Evolutionary conservation across 2,113 vertebrate species (phyloP), one percentile per base, ranked within the genome.

Genomic region (Morone saxatilis): DNA sequence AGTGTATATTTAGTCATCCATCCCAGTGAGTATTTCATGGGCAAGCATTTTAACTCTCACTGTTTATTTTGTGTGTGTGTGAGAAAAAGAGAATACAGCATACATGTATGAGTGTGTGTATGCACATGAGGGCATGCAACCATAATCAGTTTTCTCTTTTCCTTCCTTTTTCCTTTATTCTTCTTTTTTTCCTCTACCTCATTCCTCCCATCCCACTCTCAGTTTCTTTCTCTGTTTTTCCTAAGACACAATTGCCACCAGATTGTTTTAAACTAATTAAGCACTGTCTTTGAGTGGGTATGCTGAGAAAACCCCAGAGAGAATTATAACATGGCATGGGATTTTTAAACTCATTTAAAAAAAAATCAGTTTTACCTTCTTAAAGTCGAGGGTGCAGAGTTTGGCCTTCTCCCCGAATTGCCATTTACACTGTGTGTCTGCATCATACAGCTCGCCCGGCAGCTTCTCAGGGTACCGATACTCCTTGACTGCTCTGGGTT

Each of bases 381-480:
- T 97, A 57, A 98, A 96, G 86, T 96, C 94, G 68, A 97, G 94
- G 80, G 95, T 96, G 92, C 97, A 98, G 76, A 97, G 95, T 91
- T 96, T 97, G 93, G 97, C 97, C 88, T 97, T 97, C 88, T 96
- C 96, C 67, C 97, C 97, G 57, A 98, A 98, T 83, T 98, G 97
- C 97, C 97, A 98, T 89, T 97, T 97, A 95, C 97, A 98, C 91
- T 98, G 97, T 0, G 96, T 98, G 93, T 97, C 95, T 0, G 97
- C 96, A 1, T 98, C 96, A 0, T 98, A 98, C 12, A 98, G 50
- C 89, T 98, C 95, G 22, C 97, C 97, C 0, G 97, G 97, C 63
- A 98, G 78, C 90, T 97, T 94, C 89, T 97, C 96, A 0, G 97
- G 97, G 80, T 97, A 97, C 53, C 90, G 95, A 90, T 97, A 97